These are phyloP conservation scores for Oreochromis grahami DNA, from an alignment of 2,797 vertebrate species.

Conservation along the genomic window DNA sequence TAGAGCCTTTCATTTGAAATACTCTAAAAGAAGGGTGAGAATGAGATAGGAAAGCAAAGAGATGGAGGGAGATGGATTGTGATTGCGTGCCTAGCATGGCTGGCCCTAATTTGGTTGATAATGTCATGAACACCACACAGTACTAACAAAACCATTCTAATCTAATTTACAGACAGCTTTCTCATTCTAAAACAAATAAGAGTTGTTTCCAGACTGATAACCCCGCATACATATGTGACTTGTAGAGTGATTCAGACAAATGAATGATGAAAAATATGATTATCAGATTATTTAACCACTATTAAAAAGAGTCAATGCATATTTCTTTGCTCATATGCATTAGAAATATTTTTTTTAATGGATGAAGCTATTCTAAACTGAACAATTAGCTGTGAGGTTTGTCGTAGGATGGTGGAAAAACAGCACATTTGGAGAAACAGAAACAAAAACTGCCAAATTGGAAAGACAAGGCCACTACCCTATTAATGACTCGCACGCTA, in stretches of 20 bases:
- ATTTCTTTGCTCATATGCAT: neutral
- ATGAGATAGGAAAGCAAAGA: neutral
- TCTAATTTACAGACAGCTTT: neutral
- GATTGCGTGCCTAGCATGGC: neutral
- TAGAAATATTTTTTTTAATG: neutral
- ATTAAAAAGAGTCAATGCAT: neutral
- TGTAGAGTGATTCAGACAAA: neutral
- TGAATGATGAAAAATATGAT: neutral
- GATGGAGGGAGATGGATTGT: accelerated
- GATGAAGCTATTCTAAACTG: neutral
- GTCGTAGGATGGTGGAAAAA: neutral
- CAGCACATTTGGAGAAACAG: neutral
- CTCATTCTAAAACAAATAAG: neutral
- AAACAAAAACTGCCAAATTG: neutral
- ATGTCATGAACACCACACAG: neutral
- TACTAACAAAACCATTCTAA: neutral
- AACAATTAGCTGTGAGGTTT: neutral
- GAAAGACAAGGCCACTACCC: neutral
- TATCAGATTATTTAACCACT: neutral
- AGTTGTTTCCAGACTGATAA: neutral
- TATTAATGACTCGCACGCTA: neutral
- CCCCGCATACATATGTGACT: neutral
- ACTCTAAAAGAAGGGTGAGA: neutral
- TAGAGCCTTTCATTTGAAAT: neutral
- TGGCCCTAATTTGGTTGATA: neutral